Evolutionary conservation across 2,113 vertebrate genomes (phyloP).

Genomic region (Gorsachius goisagi): DNA sequence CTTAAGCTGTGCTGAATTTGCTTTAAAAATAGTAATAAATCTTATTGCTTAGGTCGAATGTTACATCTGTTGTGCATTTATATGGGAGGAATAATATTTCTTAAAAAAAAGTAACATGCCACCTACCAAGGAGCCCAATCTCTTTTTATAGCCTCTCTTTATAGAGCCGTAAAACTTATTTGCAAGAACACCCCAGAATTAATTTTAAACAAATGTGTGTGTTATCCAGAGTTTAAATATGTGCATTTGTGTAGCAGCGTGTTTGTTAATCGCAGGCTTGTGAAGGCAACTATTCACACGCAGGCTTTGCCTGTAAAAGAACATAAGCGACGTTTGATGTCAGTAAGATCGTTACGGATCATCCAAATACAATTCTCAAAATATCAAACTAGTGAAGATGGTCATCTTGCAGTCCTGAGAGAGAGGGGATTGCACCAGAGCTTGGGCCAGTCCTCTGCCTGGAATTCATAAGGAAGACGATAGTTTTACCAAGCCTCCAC

Average conservation of each 20-base stretch:
- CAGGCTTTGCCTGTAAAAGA: background rate
- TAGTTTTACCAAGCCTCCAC: background rate
- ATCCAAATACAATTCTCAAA: background rate
- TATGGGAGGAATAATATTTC: slow-evolving; percentile 30
- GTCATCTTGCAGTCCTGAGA: background rate
- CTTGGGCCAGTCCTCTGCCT: background rate
- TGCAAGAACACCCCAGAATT: slow-evolving; percentile 1
- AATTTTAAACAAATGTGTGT: slow-evolving; percentile 13
- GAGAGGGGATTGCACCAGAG: background rate
- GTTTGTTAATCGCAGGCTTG: background rate
- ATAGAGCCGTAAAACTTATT: background rate
- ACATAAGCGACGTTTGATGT: background rate
- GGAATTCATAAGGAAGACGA: background rate
- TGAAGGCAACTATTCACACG: background rate
- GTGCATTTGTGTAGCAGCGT: background rate
- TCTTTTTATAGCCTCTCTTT: slow-evolving; percentile 32
- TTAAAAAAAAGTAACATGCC: slow-evolving; percentile 3
- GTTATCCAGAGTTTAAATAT: background rate
- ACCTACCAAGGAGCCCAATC: slow-evolving; percentile 1
- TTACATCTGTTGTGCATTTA: slow-evolving; percentile 64
- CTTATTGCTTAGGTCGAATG: slow-evolving; percentile 29
- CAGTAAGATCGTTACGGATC: fast-evolving
- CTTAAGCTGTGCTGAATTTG: slow-evolving; percentile 37
- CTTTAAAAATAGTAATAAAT: slow-evolving; percentile 63
- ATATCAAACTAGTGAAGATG: background rate